Conservation (phyloP, 1,140 invertebrate species). For the Musca domestica region DNA sequence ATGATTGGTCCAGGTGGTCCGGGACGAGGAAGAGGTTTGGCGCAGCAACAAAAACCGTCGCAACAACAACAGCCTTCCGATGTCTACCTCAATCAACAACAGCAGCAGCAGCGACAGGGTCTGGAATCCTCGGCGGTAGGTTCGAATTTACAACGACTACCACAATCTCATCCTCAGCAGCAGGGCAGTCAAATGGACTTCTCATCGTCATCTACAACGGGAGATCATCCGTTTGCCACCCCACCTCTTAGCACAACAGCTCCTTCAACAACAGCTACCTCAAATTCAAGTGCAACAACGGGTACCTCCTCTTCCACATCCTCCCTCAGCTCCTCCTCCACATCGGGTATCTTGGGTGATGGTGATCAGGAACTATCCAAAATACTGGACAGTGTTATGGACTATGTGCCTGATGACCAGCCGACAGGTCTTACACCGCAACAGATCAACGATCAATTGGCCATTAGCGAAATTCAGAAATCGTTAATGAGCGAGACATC, state of each 20-base stretch:
- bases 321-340: slow-evolving; percentile 33
- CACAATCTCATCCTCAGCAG: slow-evolving; percentile 9
- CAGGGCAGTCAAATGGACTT: slow-evolving; percentile 20
- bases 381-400: slow-evolving; percentile 80
- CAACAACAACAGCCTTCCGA: slow-evolving; percentile 55
- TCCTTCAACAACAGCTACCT: slow-evolving; percentile 31
- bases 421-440: slow-evolving; percentile 41
- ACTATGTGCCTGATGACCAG: slow-evolving; percentile 65
- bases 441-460: slow-evolving; percentile 71
- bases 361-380: slow-evolving; percentile 74
- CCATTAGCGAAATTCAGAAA: slow-evolving; percentile 86
- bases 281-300: slow-evolving; percentile 47
- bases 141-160: slow-evolving; percentile 21
- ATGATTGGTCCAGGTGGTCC: slow-evolving; percentile 22
- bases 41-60: slow-evolving; percentile 46
- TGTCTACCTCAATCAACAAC: slow-evolving; percentile 57
- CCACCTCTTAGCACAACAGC: slow-evolving; percentile 33
- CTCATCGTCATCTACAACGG: slow-evolving; percentile 12
- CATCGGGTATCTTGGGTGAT: slow-evolving; percentile 34
- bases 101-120: slow-evolving; percentile 38
- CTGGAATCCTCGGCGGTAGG: slow-evolving; percentile 11
- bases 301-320: slow-evolving; percentile 19
- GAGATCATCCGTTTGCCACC: slow-evolving; percentile 24
- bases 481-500: slow-evolving; percentile 81
- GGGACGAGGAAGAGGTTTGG: slow-evolving; percentile 31